Evolutionary conservation across 2,888 invertebrate genomes (phyloP).

Genomic region (Nemurella pictetii): DNA sequence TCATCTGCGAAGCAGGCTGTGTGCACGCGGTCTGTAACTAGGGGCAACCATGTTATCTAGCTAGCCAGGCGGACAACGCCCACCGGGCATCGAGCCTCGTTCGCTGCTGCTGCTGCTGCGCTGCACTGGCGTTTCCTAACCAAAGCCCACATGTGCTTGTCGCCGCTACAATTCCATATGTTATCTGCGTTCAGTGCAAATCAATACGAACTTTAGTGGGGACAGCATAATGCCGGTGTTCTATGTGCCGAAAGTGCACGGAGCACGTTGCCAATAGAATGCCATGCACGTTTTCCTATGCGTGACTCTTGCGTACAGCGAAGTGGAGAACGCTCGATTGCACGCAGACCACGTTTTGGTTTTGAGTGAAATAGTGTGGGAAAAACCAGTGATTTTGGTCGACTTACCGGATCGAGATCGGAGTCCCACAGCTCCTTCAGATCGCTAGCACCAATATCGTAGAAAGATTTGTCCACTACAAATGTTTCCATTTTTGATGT

Average conservation of each 20-base stretch:
- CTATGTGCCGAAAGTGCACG: background rate
- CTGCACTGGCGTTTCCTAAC: background rate
- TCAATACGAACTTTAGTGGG: too few relatives aligned
- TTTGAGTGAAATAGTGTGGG: background rate
- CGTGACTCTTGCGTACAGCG: background rate
- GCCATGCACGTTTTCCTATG: background rate
- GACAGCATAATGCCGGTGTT: background rate
- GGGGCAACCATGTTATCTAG: slow-evolving; percentile 1
- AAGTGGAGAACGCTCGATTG: background rate
- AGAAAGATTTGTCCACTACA: slow-evolving; percentile 54
- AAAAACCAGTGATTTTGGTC: slow-evolving; percentile 1
- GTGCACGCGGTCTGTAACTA: background rate
- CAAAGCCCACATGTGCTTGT: slow-evolving; percentile 14
- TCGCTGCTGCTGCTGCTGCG: too few relatives aligned
- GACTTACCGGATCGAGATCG: slow-evolving; percentile 82
- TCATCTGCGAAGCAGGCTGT: background rate
- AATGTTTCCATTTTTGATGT: slow-evolving; percentile 39
- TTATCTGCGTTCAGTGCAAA: background rate
- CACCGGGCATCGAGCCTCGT: background rate
- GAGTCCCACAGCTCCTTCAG: slow-evolving; percentile 81
- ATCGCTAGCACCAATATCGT: slow-evolving; percentile 73
- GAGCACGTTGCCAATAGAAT: background rate
- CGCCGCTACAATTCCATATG: slow-evolving; percentile 26
- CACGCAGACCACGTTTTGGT: background rate
- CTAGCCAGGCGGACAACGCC: slow-evolving; percentile 13